These are phyloP conservation scores for Dunckerocampus dactyliophorus DNA, from an alignment of 2,113 vertebrate species.

Conservation along the genomic window DNA sequence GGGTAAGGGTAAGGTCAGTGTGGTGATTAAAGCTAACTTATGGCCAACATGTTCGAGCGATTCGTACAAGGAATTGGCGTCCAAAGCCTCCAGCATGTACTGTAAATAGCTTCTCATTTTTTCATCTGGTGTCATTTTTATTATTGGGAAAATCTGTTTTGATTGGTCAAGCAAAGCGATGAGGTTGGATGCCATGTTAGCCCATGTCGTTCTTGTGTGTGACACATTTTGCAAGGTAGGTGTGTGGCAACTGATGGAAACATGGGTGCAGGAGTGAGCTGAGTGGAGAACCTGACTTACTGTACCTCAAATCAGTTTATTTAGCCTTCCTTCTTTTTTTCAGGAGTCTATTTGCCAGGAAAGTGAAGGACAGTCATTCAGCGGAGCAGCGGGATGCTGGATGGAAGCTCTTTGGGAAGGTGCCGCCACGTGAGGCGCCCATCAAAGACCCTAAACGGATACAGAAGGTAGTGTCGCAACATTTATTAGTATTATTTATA, in stretches of 20 bases:
- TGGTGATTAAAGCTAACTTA: no score
- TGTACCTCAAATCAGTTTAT: no score
- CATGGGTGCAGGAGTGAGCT: no score
- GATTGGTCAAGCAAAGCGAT: not conserved
- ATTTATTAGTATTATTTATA: not conserved
- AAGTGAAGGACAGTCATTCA: slow-evolving; percentile 73
- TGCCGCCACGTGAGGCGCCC: slow-evolving; percentile 73
- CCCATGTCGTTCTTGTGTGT: no score
- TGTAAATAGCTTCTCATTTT: not conserved
- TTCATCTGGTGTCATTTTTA: not conserved
- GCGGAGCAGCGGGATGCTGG: slow-evolving; percentile 78
- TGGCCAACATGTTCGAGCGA: no score
- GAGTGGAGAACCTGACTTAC: no score
- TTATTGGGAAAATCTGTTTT: not conserved
- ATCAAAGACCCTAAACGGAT: slow-evolving; percentile 76
- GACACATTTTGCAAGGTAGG: no score
- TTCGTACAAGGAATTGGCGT: no score
- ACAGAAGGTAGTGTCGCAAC: slow-evolving; percentile 75
- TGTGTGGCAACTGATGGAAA: no score
- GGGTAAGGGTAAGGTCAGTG: no score
- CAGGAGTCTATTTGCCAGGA: slow-evolving; percentile 88
- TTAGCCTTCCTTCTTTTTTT: slow-evolving; percentile 21
- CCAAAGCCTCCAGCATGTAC: not conserved
- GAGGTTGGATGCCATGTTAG: not conserved
- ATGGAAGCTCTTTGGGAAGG: slow-evolving; percentile 90